Evolutionary conservation across 1,140 invertebrate genomes (phyloP).

Genomic region (Rhagoletis zephyria): DNA sequence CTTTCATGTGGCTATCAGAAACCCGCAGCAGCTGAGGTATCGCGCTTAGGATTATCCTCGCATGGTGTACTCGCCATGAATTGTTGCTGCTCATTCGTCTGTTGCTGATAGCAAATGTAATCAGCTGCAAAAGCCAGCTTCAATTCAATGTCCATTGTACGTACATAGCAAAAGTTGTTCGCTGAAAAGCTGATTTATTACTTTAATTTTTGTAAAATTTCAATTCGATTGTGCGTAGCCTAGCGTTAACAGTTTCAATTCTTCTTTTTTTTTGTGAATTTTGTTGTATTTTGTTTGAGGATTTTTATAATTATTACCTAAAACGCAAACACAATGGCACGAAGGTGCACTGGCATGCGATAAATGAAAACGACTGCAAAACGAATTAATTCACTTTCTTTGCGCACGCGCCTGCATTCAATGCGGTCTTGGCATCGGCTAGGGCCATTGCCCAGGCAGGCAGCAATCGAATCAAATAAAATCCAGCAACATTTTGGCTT

Average conservation of each 20-base stretch:
- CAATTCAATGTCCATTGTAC: neutral
- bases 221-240: neutral
- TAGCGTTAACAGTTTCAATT: neutral
- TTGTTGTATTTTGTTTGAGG: neutral
- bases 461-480: too few relatives aligned
- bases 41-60: neutral
- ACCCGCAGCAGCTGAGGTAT: neutral
- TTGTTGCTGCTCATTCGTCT: neutral
- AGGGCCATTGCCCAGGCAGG: neutral
- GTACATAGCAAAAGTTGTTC: neutral
- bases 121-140: neutral
- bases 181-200: neutral
- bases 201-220: neutral
- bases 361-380: slow-evolving; percentile 15
- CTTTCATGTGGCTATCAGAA: neutral
- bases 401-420: slow-evolving; percentile 22
- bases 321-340: slow-evolving; percentile 13
- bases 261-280: too few relatives aligned
- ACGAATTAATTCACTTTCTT: slow-evolving; percentile 20
- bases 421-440: neutral
- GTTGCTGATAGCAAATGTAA: slow-evolving; percentile 13
- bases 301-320: neutral
- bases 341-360: slow-evolving; percentile 19
- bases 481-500: too few relatives aligned
- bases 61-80: neutral